Percentiles rank a stretch among this genome's conserved stretches.
Evolutionary conservation across 2,888 invertebrate genomes (phyloP).

Genomic region (Drosophila siamana): DNA sequence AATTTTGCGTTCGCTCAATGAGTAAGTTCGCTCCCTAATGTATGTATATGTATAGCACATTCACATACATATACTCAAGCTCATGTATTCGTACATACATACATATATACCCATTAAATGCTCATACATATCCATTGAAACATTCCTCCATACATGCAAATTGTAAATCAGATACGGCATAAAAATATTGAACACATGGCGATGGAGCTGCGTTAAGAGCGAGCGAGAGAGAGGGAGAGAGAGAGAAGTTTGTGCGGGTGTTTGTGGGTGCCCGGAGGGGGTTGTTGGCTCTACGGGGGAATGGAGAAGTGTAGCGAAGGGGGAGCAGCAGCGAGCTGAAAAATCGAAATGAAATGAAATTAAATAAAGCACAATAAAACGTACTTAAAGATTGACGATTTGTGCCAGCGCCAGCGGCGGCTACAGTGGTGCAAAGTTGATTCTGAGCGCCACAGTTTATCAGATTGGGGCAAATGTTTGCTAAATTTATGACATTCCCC

Average conservation of each 20-base stretch:
- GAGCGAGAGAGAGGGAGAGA: too few relatives aligned
- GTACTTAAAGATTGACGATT: constrained; percentile 77
- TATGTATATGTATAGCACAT: neutral
- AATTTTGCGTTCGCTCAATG: constrained; percentile 44
- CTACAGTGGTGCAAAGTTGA: constrained; percentile 32
- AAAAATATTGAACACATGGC: constrained; percentile 78
- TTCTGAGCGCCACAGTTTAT: too few relatives aligned
- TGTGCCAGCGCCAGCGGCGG: constrained; percentile 36
- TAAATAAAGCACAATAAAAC: constrained; percentile 78
- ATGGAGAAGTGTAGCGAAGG: too few relatives aligned
- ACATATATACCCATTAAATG: constrained; percentile 27
- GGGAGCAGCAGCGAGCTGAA: constrained; percentile 40
- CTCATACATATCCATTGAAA: constrained; percentile 31
- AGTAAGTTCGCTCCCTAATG: constrained; percentile 50
- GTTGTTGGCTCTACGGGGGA: neutral
- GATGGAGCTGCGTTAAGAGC: constrained; percentile 51
- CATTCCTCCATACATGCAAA: constrained; percentile 60
- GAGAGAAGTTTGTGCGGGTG: constrained; percentile 60
- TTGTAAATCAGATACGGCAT: constrained; percentile 78
- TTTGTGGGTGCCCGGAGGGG: neutral
- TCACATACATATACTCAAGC: constrained; percentile 22
- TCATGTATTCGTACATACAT: constrained; percentile 19
- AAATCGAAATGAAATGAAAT: constrained; percentile 71
- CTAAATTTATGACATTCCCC: too few relatives aligned
- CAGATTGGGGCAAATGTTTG: neutral